phyloP scores from a whole-genome alignment of 2,797 vertebrate genomes.

The Poeciliopsis turneri region DNA sequence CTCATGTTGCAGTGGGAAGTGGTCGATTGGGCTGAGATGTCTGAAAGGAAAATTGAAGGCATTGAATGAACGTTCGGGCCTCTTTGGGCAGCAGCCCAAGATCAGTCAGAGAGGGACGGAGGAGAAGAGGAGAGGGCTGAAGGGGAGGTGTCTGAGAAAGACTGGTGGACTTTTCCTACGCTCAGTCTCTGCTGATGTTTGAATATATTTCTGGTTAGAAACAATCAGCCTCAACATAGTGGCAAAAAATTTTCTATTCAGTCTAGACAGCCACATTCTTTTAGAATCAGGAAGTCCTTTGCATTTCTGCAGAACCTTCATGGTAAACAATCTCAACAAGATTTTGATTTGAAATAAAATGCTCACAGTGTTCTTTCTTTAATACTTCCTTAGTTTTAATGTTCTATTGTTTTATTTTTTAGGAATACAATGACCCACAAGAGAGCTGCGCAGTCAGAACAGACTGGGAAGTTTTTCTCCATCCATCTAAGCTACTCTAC shows the following conservation, averaged over 20 bases:
- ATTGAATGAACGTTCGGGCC: conserved; percentile 66
- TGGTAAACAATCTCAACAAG: background rate
- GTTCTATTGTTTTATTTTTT: background rate
- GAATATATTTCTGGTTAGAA: background rate
- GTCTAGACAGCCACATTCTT: background rate
- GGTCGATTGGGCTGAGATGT: conserved; percentile 30
- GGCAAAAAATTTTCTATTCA: background rate
- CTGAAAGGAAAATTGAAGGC: conserved; percentile 68
- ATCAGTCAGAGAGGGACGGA: conserved; percentile 58
- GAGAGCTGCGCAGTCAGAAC: background rate
- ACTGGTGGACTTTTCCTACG: conserved; percentile 24
- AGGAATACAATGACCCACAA: background rate
- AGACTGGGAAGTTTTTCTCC: background rate
- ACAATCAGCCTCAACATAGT: background rate
- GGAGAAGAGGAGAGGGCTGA: conserved; percentile 48
- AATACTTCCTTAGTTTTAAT: background rate
- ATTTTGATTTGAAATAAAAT: background rate
- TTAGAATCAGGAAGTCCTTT: background rate
- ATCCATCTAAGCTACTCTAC: background rate
- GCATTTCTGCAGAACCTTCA: background rate
- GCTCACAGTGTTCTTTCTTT: background rate
- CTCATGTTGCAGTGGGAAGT: conserved; percentile 15
- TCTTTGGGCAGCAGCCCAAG: conserved; percentile 75
- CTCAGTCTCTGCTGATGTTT: conserved; percentile 25
- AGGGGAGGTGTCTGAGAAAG: conserved; percentile 59